Percentiles rank a stretch among this genome's conserved stretches.
Conservation (phyloP, 2,888 invertebrate species). For the Lasioglossum morio region DNA sequence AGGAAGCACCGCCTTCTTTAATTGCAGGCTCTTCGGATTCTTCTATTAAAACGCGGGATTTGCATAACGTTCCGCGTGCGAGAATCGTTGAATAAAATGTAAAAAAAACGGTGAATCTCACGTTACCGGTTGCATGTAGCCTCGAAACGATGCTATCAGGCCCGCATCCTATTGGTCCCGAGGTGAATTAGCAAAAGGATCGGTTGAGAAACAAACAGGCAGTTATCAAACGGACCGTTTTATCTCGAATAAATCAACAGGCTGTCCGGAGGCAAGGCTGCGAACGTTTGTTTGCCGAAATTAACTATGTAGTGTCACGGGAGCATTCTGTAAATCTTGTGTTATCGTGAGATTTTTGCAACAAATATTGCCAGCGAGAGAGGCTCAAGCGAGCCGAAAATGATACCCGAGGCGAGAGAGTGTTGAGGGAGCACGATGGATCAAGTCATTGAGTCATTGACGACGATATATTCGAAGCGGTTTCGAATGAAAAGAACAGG, state of each 20-base stretch:
- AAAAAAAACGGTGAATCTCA: neutral
- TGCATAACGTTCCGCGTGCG: neutral
- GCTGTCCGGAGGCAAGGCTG: neutral
- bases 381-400: constrained; percentile 27
- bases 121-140: neutral
- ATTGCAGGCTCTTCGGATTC: neutral
- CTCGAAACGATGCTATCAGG: constrained; percentile 8
- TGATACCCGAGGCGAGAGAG: neutral
- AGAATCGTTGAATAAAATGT: neutral
- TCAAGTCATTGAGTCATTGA: constrained; percentile 46
- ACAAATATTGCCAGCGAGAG: neutral
- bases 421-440: constrained; percentile 14
- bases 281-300: constrained; percentile 12
- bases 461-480: constrained; percentile 26
- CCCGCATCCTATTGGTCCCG: constrained; percentile 15
- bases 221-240: constrained; percentile 3
- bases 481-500: constrained; percentile 61
- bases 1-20: neutral
- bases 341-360: constrained; percentile 14
- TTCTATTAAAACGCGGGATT: neutral
- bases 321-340: neutral
- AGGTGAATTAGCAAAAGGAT: neutral
- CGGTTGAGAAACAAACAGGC: neutral
- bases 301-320: neutral
- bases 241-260: constrained; percentile 13